phyloP scores from a whole-genome alignment of 1,140 invertebrate species.

The Camponotus floridanus region DNA sequence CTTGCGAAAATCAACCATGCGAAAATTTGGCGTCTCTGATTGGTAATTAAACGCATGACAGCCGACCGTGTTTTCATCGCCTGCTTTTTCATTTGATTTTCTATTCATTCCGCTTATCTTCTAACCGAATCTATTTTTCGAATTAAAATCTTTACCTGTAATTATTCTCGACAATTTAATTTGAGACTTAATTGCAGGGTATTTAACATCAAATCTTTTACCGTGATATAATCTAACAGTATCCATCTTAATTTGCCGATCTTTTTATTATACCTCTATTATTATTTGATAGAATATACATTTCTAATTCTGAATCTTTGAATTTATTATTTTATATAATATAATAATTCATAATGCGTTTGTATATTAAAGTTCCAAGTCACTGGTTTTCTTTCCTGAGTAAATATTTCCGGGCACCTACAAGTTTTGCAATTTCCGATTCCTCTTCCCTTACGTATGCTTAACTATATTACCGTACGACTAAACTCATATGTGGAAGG shows the following conservation, averaged over 20 bases:
- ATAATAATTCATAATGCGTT: no score
- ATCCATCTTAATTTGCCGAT: neutral
- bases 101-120: slow-evolving; percentile 53
- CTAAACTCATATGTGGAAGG: neutral
- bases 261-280: slow-evolving; percentile 13
- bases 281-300: neutral
- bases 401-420: neutral
- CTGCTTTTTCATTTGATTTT: slow-evolving; percentile 53
- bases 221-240: slow-evolving; percentile 32
- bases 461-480: slow-evolving; percentile 27
- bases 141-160: slow-evolving; percentile 26
- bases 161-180: slow-evolving; percentile 52
- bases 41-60: slow-evolving; percentile 79
- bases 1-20: slow-evolving; percentile 68
- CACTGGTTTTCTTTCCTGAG: neutral
- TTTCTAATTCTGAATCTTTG: neutral
- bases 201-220: slow-evolving; percentile 25
- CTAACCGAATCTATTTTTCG: slow-evolving; percentile 30
- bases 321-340: neutral
- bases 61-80: slow-evolving; percentile 67
- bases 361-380: neutral
- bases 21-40: slow-evolving; percentile 77
- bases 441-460: neutral
- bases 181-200: slow-evolving; percentile 39
- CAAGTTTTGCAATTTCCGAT: neutral